Conservation (phyloP, 2,113 vertebrate genomes). For the Leuciscus idus region DNA sequence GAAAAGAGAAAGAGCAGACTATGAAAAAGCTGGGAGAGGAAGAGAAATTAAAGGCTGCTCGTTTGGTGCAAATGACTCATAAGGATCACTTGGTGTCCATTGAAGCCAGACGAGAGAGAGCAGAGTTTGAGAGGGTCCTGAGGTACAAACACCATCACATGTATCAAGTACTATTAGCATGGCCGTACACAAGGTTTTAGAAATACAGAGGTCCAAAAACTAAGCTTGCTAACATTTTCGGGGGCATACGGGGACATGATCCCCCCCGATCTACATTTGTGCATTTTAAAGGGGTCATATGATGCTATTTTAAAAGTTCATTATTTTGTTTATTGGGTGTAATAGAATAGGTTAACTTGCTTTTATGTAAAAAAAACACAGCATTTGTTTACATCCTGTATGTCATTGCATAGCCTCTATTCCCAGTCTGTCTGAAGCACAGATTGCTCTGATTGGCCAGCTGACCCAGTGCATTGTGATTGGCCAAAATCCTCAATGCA, state of each 20-base stretch:
- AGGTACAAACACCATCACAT: slow-evolving; percentile 69
- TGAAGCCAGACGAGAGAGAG: slow-evolving; percentile 80
- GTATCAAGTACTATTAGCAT: background rate
- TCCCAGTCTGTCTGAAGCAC: too few species aligned
- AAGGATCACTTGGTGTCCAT: slow-evolving; percentile 80
- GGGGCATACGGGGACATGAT: background rate
- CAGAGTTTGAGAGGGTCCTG: slow-evolving; percentile 83
- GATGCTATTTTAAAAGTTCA: too few species aligned
- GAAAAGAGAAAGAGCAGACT: slow-evolving; percentile 75
- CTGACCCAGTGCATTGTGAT: too few species aligned
- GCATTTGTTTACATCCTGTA: too few species aligned
- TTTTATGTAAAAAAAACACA: too few species aligned
- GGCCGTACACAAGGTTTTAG: background rate
- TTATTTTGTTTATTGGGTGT: too few species aligned
- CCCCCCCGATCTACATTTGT: background rate
- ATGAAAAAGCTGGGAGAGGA: slow-evolving; percentile 70
- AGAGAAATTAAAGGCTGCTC: slow-evolving; percentile 68
- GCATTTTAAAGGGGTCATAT: background rate
- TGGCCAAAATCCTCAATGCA: too few species aligned
- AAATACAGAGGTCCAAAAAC: background rate
- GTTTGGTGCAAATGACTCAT: slow-evolving; percentile 78
- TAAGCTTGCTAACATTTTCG: background rate
- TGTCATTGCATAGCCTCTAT: too few species aligned
- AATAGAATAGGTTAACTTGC: too few species aligned
- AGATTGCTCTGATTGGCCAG: too few species aligned